phyloP scores from a whole-genome alignment of 2,113 vertebrate species.

The Ammospiza nelsoni region DNA sequence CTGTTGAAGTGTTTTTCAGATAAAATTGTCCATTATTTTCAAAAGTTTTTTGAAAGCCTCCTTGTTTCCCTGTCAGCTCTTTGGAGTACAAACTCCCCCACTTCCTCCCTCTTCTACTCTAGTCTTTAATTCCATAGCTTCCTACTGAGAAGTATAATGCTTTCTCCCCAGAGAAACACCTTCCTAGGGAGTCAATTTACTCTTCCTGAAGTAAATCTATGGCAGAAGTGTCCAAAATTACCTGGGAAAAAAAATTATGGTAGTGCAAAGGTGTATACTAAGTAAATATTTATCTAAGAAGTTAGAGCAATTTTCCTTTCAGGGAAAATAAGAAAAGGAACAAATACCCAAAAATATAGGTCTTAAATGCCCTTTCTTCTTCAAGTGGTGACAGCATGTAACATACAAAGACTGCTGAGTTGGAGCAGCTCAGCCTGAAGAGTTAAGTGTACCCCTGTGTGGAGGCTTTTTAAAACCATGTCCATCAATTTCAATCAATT shows the following conservation, averaged over 20 bases:
- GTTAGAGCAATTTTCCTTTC: neutral
- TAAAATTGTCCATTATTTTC: neutral
- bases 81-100: neutral
- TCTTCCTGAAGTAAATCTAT: neutral
- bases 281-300: neutral
- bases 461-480: slow-evolving; percentile 20
- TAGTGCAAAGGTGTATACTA: neutral
- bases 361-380: neutral
- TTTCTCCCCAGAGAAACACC: neutral
- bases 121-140: neutral
- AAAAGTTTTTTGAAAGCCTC: neutral
- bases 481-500: slow-evolving; percentile 35
- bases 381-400: neutral
- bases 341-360: neutral
- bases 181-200: neutral
- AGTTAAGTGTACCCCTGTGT: neutral
- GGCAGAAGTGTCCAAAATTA: neutral
- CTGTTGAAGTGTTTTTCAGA: neutral
- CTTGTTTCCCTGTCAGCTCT: neutral
- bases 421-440: neutral
- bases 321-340: neutral
- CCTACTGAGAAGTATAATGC: neutral
- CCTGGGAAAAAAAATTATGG: neutral
- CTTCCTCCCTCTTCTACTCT: neutral
- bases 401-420: neutral